Conservation (phyloP, 2,888 invertebrate genomes). For the Glyphotaelius pellucidus region DNA sequence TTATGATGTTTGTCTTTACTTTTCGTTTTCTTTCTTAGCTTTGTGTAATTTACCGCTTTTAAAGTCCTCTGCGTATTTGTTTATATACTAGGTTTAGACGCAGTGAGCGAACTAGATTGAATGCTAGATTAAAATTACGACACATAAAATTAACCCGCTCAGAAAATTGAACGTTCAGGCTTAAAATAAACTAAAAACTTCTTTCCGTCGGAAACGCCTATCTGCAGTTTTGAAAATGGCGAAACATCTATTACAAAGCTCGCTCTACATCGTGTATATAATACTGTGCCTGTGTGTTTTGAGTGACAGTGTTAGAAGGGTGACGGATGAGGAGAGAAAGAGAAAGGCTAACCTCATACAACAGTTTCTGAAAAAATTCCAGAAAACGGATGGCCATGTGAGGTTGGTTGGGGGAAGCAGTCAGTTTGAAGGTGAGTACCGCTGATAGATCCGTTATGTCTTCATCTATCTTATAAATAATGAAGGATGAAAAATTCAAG, state of each 20-base stretch:
- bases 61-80: no score
- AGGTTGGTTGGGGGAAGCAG: slow-evolving; percentile 84
- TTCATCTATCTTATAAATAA: neutral
- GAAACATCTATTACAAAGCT: neutral
- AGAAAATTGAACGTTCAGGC: neutral
- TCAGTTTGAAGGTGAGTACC: slow-evolving; percentile 83
- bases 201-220: no score
- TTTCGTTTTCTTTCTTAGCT: no score
- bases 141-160: no score
- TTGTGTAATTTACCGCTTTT: no score
- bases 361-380: slow-evolving; percentile 83
- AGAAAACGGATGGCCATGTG: slow-evolving; percentile 85
- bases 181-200: neutral
- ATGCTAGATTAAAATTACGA: no score
- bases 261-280: neutral
- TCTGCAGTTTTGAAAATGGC: neutral
- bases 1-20: no score
- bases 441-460: neutral
- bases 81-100: no score
- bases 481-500: neutral
- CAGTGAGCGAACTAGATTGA: no score
- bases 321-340: slow-evolving; percentile 72
- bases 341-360: slow-evolving; percentile 80
- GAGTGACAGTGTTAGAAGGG: slow-evolving; percentile 49
- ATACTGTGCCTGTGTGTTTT: slow-evolving; percentile 43